Conservation (phyloP, 2,797 vertebrate genomes). For the Thunnus albacares region DNA sequence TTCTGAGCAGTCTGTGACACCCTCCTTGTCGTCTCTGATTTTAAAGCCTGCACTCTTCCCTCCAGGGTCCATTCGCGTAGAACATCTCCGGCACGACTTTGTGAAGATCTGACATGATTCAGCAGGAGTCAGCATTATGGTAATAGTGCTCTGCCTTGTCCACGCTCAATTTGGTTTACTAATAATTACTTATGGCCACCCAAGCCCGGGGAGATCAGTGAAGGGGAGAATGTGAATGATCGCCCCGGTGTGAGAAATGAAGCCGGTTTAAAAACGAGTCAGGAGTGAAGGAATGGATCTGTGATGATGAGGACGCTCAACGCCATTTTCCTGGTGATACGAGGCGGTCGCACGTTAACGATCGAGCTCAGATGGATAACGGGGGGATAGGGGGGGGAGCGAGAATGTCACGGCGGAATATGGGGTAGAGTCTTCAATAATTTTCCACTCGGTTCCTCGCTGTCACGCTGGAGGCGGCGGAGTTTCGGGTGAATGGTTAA, state of each 20-base stretch:
- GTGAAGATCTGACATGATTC: constrained; percentile 48
- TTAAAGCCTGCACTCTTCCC: background rate
- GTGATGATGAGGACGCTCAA: constrained; percentile 42
- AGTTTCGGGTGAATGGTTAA: constrained; percentile 18
- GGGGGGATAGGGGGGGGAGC: background rate
- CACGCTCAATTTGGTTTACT: constrained; percentile 71
- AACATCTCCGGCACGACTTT: constrained; percentile 38
- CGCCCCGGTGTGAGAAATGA: constrained; percentile 39
- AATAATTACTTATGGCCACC: constrained; percentile 74
- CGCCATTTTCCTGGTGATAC: constrained; percentile 25
- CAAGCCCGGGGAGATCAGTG: constrained; percentile 38
- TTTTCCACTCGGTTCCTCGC: constrained; percentile 35
- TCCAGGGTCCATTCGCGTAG: background rate
- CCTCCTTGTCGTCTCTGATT: background rate
- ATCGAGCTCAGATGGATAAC: constrained; percentile 41
- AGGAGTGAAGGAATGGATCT: constrained; percentile 36
- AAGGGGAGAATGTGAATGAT: constrained; percentile 57
- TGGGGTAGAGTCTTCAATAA: constrained; percentile 14
- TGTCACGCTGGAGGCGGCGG: constrained; percentile 29
- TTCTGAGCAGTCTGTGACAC: too few species aligned
- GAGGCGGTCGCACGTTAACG: constrained; percentile 51
- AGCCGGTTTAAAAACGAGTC: constrained; percentile 43
- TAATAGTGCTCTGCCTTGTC: constrained; percentile 49
- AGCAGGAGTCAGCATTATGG: constrained; percentile 66
- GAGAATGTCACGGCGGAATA: constrained; percentile 5